Evolutionary conservation across 2,797 vertebrate species (phyloP).

Genomic region (Antennarius maculatus): DNA sequence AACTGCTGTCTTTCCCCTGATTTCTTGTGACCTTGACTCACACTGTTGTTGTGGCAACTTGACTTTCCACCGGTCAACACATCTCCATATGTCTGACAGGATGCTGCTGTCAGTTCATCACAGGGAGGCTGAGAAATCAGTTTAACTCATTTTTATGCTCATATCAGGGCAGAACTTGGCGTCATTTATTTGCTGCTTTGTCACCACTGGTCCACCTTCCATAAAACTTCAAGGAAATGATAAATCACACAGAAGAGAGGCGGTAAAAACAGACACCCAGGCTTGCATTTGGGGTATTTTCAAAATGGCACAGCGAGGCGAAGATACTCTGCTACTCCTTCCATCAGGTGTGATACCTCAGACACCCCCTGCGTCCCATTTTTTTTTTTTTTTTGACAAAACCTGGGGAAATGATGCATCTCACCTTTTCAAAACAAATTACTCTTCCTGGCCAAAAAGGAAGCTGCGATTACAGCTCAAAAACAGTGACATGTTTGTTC

Average conservation of each 20-base stretch:
- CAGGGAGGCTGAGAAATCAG: constrained; percentile 9
- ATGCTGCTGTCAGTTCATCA: constrained; percentile 21
- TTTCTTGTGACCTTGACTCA: constrained; percentile 60
- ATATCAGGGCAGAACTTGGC: constrained; percentile 49
- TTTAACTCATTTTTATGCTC: constrained; percentile 30
- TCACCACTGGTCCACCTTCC: constrained; percentile 62
- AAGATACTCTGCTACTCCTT: constrained; percentile 53
- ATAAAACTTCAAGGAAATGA: constrained; percentile 54
- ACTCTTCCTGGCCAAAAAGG: constrained; percentile 52
- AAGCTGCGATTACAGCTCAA: constrained; percentile 67
- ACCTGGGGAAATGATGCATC: constrained; percentile 54
- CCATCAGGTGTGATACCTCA: constrained; percentile 54
- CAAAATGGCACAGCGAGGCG: constrained; percentile 58
- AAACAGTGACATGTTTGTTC: constrained; percentile 68
- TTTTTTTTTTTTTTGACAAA: constrained; percentile 58
- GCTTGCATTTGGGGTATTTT: constrained; percentile 56
- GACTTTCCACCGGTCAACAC: constrained; percentile 40
- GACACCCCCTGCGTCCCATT: constrained; percentile 35
- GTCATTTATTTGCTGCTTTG: constrained; percentile 61
- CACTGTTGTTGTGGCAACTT: constrained; percentile 33
- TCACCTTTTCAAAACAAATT: constrained; percentile 59
- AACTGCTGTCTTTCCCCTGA: constrained; percentile 50
- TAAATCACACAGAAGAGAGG: constrained; percentile 46
- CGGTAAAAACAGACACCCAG: constrained; percentile 37
- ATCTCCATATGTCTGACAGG: constrained; percentile 5